phyloP scores from a whole-genome alignment of 2,113 vertebrate species.

The Ophiodon elongatus region DNA sequence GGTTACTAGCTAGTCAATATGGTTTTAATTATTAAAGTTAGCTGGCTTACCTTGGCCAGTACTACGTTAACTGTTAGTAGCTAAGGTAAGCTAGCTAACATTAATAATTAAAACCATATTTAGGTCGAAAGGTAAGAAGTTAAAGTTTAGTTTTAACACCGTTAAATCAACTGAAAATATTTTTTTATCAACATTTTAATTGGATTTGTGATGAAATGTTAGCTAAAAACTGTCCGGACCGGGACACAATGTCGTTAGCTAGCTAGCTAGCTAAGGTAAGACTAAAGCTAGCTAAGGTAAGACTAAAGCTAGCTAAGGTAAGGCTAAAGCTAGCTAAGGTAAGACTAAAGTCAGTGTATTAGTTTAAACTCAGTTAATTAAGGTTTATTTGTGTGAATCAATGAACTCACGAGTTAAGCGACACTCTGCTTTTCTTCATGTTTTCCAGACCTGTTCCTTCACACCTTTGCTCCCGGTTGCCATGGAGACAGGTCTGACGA shows the following conservation, averaged over 20 bases:
- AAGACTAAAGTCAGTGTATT: not conserved
- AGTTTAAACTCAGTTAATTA: not conserved
- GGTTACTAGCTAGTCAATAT: too few species aligned
- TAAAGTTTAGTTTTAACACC: too few species aligned
- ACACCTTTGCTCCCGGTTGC: not conserved
- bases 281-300: not conserved
- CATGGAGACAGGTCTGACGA: not conserved
- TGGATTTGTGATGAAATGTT: too few species aligned
- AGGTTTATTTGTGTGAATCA: not conserved
- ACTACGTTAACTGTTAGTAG: too few species aligned
- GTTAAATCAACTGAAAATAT: too few species aligned
- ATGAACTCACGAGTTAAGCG: conserved; percentile 2
- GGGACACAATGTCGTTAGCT: too few species aligned
- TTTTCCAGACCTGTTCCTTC: not conserved
- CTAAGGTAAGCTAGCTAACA: not conserved
- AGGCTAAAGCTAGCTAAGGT: not conserved
- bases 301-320: not conserved
- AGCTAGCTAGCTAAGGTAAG: not conserved
- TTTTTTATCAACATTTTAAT: too few species aligned
- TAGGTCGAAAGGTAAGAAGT: too few species aligned
- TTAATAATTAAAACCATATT: not conserved
- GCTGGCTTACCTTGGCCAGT: too few species aligned
- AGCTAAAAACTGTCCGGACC: too few species aligned
- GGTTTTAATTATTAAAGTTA: too few species aligned
- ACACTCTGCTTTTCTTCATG: not conserved